A percentile compares a stretch with the other conserved stretches of the same genome.
These are phyloP conservation scores for Venusia cambrica DNA, from an alignment of 2,888 invertebrate genomes.

Conservation along the genomic window DNA sequence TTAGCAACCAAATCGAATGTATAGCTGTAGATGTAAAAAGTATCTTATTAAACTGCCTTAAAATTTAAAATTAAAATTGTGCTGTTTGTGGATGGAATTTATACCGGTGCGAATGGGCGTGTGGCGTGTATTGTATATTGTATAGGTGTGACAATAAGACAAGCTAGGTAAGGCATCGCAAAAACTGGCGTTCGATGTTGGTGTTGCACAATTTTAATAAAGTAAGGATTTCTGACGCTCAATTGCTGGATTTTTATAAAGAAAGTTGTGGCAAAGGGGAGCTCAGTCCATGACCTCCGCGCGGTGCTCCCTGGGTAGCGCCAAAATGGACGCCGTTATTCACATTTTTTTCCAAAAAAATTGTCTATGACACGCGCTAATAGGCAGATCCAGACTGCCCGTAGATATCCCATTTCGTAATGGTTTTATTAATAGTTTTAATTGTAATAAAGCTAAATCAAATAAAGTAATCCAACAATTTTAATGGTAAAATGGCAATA, in stretches of 20 bases:
- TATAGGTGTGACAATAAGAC: constrained; percentile 31
- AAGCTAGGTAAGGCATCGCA: constrained; percentile 19
- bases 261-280: constrained; percentile 65
- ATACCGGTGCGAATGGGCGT: constrained; percentile 22
- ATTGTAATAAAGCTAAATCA: constrained; percentile 6
- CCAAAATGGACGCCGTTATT: constrained; percentile 71
- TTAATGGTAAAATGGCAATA: not conserved
- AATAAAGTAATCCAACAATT: constrained; percentile 2
- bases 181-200: constrained; percentile 6
- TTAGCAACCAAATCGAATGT: constrained; percentile 28
- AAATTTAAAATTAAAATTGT: constrained; percentile 26
- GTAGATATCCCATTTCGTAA: constrained; percentile 22
- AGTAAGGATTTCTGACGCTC: constrained; percentile 22
- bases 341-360: constrained; percentile 47
- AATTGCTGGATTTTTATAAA: constrained; percentile 31
- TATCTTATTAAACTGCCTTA: constrained; percentile 32
- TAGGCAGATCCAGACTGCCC: constrained; percentile 29
- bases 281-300: constrained; percentile 78
- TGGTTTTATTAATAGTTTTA: constrained; percentile 7
- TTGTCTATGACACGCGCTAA: constrained; percentile 38
- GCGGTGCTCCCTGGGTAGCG: constrained; percentile 80
- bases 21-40: constrained; percentile 22
- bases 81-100: constrained; percentile 26
- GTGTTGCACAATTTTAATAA: constrained; percentile 18
- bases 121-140: no score